Evolutionary conservation across 2,888 invertebrate genomes (phyloP).

Genomic region (Sarcophaga variegata): DNA sequence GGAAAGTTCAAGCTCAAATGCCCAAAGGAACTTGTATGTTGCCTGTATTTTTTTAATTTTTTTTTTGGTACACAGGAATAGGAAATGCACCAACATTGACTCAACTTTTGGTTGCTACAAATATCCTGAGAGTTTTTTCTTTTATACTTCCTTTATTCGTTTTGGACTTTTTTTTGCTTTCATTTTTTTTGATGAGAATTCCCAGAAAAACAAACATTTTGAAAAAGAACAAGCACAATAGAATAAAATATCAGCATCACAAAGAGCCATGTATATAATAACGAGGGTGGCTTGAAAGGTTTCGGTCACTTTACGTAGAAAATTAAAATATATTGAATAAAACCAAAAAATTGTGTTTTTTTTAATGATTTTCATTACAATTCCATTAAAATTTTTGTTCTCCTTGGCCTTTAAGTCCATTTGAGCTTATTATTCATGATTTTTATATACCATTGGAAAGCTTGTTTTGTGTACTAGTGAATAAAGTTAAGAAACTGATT

Average conservation of each 20-base stretch:
- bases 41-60: not conserved
- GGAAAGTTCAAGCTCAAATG: slow-evolving; percentile 64
- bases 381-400: too few relatives aligned
- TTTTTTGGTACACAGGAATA: not conserved
- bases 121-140: slow-evolving; percentile 35
- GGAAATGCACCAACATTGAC: slow-evolving; percentile 52
- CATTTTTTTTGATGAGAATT: not conserved
- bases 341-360: too few relatives aligned
- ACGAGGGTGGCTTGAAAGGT: not conserved
- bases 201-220: not conserved
- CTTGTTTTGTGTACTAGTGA: too few relatives aligned
- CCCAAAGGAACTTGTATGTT: slow-evolving; percentile 33
- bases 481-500: too few relatives aligned
- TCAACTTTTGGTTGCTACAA: slow-evolving; percentile 38
- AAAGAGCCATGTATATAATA: not conserved
- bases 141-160: not conserved
- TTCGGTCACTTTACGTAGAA: not conserved
- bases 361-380: too few relatives aligned
- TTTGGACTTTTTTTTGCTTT: not conserved
- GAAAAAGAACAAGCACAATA: not conserved
- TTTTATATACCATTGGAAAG: too few relatives aligned
- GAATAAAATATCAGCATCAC: not conserved
- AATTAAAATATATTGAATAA: not conserved
- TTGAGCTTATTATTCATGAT: too few relatives aligned
- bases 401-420: too few relatives aligned